phyloP scores from a whole-genome alignment of 2,888 invertebrate species.

The Hedya salicella region DNA sequence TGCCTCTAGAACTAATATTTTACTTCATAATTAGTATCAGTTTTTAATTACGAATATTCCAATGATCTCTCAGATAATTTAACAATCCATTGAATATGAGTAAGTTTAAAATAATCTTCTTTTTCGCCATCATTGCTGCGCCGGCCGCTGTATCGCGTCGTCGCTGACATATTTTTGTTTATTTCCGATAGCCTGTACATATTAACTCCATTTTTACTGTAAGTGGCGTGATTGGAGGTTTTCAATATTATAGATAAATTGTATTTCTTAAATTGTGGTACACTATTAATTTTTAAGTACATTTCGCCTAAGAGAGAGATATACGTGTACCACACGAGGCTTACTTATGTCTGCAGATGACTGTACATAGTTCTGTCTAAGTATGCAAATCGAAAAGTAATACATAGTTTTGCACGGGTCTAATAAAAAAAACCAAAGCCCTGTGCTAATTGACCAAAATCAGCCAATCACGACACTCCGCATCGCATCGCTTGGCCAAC shows the following conservation, averaged over 20 bases:
- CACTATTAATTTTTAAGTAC: too few relatives aligned
- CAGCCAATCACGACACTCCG: background rate
- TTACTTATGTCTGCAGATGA: too few relatives aligned
- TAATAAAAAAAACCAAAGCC: background rate
- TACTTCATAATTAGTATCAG: slow-evolving; percentile 4
- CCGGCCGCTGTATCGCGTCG: slow-evolving; percentile 1
- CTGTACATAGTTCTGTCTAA: too few relatives aligned
- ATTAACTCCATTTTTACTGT: slow-evolving; percentile 10
- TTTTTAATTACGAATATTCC: background rate
- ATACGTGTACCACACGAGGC: too few relatives aligned
- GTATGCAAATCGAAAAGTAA: too few relatives aligned
- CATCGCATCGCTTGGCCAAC: slow-evolving; percentile 23
- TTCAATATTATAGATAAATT: too few relatives aligned
- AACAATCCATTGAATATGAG: slow-evolving; percentile 1
- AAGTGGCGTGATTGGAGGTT: slow-evolving; percentile 20
- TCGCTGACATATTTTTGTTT: slow-evolving; percentile 7
- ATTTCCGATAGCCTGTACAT: background rate
- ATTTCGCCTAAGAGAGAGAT: too few relatives aligned
- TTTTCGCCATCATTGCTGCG: slow-evolving; percentile 6
- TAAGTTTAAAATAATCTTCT: slow-evolving; percentile 1
- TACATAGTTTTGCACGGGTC: too few relatives aligned
- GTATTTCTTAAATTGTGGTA: too few relatives aligned
- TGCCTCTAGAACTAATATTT: slow-evolving; percentile 4
- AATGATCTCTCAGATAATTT: slow-evolving; percentile 6
- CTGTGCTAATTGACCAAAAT: background rate